Base-by-base conservation (phyloP, 2,888 invertebrate species). In the Oscheius sp. region DNA sequence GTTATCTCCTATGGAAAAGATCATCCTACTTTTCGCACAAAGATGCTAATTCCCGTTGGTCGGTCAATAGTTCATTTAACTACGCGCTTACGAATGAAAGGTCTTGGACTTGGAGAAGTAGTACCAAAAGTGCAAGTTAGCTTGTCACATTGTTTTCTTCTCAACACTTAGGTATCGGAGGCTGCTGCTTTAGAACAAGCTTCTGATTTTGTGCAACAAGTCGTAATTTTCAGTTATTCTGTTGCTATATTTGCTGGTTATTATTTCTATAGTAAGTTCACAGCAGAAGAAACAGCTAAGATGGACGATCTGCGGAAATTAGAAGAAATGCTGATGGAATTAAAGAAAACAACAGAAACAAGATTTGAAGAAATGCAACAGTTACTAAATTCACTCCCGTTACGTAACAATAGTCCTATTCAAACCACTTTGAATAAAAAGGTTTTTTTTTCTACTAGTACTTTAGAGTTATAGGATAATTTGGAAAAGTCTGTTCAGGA, bases 171-270 rank as follows among this genome's bases (percentile, higher is more conserved):
- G 8, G 8, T 14, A 14, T 44, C 17, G 45, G 84, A 84, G 66
- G 72, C 78, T 14, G 74, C 77, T 0, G 84, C 84, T 1, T 72
- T 84, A 8, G 84, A 84, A 64, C 83, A 84, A 69, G 84, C 84
- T 1, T 81, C 84, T n/a, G 84, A 84, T 38, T 75, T 84, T 61
- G 74, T 84, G 6, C 84, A 84, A 51, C 84, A 84, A 68, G 33
- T 80, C 12, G 84, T 82, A 0, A 74, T 84, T 2, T 85, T 83
- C 69, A 68, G 75, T 3, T 84, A 84, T 56, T 81, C 83, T 0
- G 78, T 85, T 20, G 78, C 80, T 12, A 81, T 84, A 2, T 82
- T 82, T 67, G 78, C 80, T 62, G 75, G 73, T 9, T 82, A 80
- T 67, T 81, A 82, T 49, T 79, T 74, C 49, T 83, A 80, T 64